phyloP scores from a whole-genome alignment of 2,888 invertebrate genomes.

The Spilarctia lutea region DNA sequence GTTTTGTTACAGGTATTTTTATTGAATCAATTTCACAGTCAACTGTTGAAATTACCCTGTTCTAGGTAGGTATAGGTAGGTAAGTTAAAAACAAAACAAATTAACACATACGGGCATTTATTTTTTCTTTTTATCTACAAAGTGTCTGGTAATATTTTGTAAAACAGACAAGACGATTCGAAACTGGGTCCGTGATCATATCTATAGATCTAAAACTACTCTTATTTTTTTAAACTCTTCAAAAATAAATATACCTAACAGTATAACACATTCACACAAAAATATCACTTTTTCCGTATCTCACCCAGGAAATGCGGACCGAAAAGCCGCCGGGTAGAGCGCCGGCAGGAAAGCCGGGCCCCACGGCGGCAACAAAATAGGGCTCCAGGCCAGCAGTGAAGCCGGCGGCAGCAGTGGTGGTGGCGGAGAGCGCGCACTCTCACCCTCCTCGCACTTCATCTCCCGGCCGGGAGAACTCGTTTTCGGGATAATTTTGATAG shows the following conservation, averaged over 20 bases:
- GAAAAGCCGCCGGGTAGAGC: conserved; percentile 90
- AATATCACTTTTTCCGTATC: conserved; percentile 61
- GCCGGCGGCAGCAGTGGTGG: conserved; percentile 85
- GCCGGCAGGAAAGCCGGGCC: conserved; percentile 90
- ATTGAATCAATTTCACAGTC: not conserved
- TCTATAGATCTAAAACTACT: not conserved
- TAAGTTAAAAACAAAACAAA: no score
- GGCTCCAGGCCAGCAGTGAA: conserved; percentile 92
- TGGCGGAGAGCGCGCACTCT: conserved; percentile 75
- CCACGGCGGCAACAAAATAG: conserved; percentile 91
- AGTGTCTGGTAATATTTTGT: not conserved
- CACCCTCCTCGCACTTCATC: conserved; percentile 84
- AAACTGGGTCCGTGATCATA: not conserved
- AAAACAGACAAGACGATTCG: not conserved
- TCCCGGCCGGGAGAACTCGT: conserved; percentile 84
- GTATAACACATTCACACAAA: conserved; percentile 36
- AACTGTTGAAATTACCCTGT: not conserved
- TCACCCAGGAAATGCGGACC: conserved; percentile 92
- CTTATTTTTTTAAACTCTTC: not conserved
- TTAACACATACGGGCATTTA: not conserved
- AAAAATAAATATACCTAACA: conserved; percentile 28
- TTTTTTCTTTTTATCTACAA: not conserved
- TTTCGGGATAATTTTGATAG: conserved; percentile 84
- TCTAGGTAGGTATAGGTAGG: no score
- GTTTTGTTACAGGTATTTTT: not conserved